Percentiles rank a stretch among this genome's conserved stretches.
Evolutionary conservation across 1,140 invertebrate species (phyloP).

Genomic region (Centruroides vittatus): DNA sequence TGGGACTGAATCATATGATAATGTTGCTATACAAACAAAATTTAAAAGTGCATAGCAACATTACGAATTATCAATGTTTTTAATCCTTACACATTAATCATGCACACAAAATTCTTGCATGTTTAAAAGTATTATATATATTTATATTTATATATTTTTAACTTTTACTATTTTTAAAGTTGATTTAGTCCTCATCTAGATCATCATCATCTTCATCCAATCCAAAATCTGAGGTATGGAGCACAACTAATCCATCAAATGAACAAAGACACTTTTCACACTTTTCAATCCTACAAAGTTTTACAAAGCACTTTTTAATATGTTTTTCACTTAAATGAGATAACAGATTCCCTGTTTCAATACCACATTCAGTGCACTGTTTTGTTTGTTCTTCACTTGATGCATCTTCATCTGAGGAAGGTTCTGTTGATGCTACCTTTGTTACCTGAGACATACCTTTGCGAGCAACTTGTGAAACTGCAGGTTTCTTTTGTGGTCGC

Average conservation of each 20-base stretch:
- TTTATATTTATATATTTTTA: too few species aligned
- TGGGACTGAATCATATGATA: too few species aligned
- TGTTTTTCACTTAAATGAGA: constrained; percentile 15
- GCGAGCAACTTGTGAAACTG: not conserved
- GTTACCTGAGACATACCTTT: not conserved
- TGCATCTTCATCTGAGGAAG: not conserved
- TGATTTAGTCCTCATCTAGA: not conserved
- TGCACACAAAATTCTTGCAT: too few species aligned
- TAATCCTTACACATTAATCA: too few species aligned
- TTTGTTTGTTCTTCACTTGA: not conserved
- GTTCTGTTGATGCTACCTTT: not conserved
- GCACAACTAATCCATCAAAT: constrained; percentile 17
- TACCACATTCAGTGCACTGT: constrained; percentile 14
- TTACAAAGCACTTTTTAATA: constrained; percentile 15
- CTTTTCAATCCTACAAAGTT: constrained; percentile 19
- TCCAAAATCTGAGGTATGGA: constrained; percentile 16
- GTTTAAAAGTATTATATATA: too few species aligned
- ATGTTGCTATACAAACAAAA: too few species aligned
- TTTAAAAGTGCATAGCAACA: too few species aligned
- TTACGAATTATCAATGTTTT: too few species aligned
- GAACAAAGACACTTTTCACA: constrained; percentile 18
- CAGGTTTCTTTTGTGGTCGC: not conserved
- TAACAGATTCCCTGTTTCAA: constrained; percentile 8
- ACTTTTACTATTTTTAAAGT: too few species aligned
- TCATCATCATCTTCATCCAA: constrained; percentile 17